Evolutionary conservation across 2,113 vertebrate species (phyloP).

Genomic region (Ranitomeya imitator): DNA sequence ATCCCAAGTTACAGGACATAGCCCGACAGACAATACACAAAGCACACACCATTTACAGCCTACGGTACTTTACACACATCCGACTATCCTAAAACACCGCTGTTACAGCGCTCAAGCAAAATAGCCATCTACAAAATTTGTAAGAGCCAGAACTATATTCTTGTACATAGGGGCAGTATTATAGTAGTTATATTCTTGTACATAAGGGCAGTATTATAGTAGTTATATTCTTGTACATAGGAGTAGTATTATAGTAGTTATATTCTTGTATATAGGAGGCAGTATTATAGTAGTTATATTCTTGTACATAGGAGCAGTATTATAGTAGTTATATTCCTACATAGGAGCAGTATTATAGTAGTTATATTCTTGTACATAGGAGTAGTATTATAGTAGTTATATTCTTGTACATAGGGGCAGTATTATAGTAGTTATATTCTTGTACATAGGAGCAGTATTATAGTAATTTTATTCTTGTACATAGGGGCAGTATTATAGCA

Average conservation of each 20-base stretch:
- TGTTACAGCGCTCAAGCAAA: not conserved
- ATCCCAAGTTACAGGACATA: conserved; percentile 6
- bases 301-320: not conserved
- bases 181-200: not conserved
- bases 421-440: not conserved
- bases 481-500: conserved; percentile 2
- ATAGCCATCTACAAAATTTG: not conserved
- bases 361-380: not conserved
- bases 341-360: not conserved
- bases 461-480: not conserved
- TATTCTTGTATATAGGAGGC: not conserved
- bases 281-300: conserved; percentile 1
- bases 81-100: not conserved
- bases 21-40: not conserved
- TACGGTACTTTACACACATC: not conserved
- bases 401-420: not conserved
- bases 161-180: not conserved
- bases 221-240: not conserved
- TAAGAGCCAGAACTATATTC: not conserved
- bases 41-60: not conserved
- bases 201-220: not conserved
- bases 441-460: not conserved
- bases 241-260: conserved; percentile 1
- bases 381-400: conserved; percentile 1
- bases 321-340: not conserved